Conservation (phyloP, 2,113 vertebrate genomes). For the Psammodynastes pulverulentus region DNA sequence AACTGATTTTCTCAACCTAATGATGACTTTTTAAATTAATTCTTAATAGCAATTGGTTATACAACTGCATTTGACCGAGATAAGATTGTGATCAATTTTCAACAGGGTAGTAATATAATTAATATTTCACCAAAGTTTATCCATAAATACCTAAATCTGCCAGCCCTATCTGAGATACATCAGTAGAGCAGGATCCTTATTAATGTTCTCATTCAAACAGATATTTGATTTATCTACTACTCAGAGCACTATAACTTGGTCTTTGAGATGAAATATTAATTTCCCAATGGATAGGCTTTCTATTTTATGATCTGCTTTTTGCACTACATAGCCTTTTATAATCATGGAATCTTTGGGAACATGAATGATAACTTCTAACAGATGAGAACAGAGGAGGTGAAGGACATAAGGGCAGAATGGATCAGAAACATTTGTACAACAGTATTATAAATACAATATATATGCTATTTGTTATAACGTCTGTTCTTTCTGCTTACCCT, state of each 20-base stretch:
- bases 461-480: not conserved
- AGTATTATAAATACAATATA: not conserved
- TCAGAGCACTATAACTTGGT: not conserved
- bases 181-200: conserved; percentile 6
- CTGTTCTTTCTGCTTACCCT: not conserved
- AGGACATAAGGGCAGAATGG: not conserved
- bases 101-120: not conserved
- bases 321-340: conserved; percentile 3
- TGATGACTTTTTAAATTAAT: not conserved
- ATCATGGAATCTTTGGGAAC: not conserved
- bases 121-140: not conserved
- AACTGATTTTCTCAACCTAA: not conserved
- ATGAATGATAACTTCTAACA: not conserved
- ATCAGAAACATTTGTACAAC: not conserved
- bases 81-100: not conserved
- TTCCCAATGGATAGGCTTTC: not conserved
- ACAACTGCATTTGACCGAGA: not conserved
- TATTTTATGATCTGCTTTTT: not conserved
- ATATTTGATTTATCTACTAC: conserved; percentile 26
- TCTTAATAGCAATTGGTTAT: not conserved
- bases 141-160: conserved; percentile 30
- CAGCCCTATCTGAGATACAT: conserved; percentile 27
- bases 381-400: not conserved
- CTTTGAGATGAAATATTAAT: not conserved
- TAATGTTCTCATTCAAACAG: not conserved